Evolutionary conservation across 2,113 vertebrate species (phyloP).

Genomic region (Protomyctophum bolini): DNA sequence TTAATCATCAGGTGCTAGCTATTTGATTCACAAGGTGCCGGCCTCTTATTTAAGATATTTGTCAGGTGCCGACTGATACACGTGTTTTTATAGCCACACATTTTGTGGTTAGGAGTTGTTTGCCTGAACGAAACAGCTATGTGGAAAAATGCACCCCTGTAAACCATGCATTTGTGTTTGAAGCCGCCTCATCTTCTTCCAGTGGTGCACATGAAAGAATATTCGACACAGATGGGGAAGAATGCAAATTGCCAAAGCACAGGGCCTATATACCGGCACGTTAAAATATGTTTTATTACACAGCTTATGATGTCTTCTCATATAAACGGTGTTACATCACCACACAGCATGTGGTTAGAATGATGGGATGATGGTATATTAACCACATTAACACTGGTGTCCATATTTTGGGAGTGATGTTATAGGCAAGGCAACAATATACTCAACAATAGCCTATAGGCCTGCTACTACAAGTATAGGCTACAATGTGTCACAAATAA

Average conservation of each 20-base stretch:
- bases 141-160: conserved; percentile 59
- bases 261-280: not conserved
- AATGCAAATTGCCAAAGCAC: not conserved
- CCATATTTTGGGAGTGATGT: too few species aligned
- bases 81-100: conserved; percentile 72
- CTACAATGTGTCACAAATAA: too few species aligned
- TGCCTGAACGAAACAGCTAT: conserved; percentile 63
- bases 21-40: conserved; percentile 65
- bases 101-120: conserved; percentile 69
- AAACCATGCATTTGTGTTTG: conserved; percentile 53
- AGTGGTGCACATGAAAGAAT: conserved; percentile 7
- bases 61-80: conserved; percentile 57
- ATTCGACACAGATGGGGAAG: conserved; percentile 2
- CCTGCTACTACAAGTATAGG: too few species aligned
- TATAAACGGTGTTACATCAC: not conserved
- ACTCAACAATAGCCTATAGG: too few species aligned
- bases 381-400: too few species aligned
- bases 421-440: too few species aligned
- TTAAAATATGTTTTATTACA: conserved; percentile 10
- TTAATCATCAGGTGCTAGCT: conserved; percentile 71
- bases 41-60: conserved; percentile 68
- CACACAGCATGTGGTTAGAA: not conserved
- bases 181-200: conserved; percentile 29
- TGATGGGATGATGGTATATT: too few species aligned
- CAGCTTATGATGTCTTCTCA: not conserved